phyloP scores from a whole-genome alignment of 2,113 vertebrate species.

The Aix galericulata region DNA sequence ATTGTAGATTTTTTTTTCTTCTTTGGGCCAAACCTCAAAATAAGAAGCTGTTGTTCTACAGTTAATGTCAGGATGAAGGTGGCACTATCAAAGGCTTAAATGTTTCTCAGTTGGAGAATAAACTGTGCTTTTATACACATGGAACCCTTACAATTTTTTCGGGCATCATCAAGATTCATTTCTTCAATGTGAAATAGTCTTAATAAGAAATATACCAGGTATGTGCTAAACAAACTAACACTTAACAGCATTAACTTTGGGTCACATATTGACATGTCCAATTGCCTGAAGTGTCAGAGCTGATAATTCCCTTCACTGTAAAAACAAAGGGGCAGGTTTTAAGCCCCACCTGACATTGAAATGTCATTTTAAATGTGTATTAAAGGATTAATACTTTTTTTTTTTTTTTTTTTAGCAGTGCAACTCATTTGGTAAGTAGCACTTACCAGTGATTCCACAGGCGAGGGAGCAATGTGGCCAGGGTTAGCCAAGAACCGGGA shows the following conservation, averaged over 20 bases:
- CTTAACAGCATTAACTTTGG: not conserved
- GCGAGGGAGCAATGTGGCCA: not conserved
- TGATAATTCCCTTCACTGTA: not conserved
- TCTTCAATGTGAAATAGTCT: not conserved
- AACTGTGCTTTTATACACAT: not conserved
- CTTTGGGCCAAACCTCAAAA: not conserved
- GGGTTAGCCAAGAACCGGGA: not conserved
- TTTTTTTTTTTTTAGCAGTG: not conserved
- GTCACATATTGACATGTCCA: not conserved
- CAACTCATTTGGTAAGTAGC: not conserved
- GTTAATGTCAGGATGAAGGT: not conserved
- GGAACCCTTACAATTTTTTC: not conserved
- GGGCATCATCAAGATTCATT: not conserved
- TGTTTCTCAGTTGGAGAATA: not conserved
- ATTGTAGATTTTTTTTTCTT: not conserved
- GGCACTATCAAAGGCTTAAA: not conserved
- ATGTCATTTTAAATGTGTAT: not conserved
- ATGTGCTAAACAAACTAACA: not conserved
- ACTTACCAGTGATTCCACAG: not conserved
- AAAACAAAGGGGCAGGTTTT: not conserved
- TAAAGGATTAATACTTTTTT: not conserved
- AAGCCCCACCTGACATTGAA: not conserved
- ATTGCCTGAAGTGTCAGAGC: not conserved
- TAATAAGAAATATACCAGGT: not conserved
- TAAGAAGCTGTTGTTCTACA: not conserved